A percentile compares a stretch with the other conserved stretches of the same genome.
These are phyloP conservation scores for Dolichotis patagonum DNA, from an alignment of 2,113 vertebrate species.

Conservation along the genomic window DNA sequence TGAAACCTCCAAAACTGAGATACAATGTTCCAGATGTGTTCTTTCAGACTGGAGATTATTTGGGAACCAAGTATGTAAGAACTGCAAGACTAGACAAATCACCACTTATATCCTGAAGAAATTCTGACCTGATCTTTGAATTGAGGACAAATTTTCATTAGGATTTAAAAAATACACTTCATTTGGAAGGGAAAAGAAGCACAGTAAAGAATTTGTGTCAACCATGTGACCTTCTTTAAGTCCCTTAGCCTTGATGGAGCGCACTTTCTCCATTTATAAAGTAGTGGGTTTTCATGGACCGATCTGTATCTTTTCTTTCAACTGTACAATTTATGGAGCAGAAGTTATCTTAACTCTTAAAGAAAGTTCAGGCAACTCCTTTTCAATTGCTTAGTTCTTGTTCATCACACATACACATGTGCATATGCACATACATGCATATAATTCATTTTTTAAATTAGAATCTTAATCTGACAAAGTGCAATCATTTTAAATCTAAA, in stretches of 20 bases:
- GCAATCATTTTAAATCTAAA: not conserved
- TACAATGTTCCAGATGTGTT: conserved; percentile 42
- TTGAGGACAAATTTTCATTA: not conserved
- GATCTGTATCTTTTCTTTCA: not conserved
- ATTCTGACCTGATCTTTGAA: conserved; percentile 37
- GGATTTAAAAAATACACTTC: not conserved
- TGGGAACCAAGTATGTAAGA: conserved; percentile 28
- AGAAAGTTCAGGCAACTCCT: not conserved
- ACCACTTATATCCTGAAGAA: conserved; percentile 28
- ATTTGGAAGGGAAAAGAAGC: not conserved
- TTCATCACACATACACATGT: not conserved
- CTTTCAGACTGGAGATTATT: conserved; percentile 43
- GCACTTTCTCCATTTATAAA: not conserved
- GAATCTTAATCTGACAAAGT: conserved; percentile 34
- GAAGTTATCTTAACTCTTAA: not conserved
- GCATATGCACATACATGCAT: not conserved
- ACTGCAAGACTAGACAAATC: conserved; percentile 19
- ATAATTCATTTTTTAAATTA: not conserved
- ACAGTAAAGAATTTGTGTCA: not conserved
- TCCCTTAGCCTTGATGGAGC: not conserved
- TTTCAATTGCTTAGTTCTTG: not conserved
- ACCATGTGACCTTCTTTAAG: not conserved
- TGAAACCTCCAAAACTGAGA: too few species aligned
- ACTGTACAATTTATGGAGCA: not conserved
- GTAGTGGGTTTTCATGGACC: not conserved